These are phyloP conservation scores for Lampris incognitus DNA, from an alignment of 2,113 vertebrate species.

Conservation along the genomic window DNA sequence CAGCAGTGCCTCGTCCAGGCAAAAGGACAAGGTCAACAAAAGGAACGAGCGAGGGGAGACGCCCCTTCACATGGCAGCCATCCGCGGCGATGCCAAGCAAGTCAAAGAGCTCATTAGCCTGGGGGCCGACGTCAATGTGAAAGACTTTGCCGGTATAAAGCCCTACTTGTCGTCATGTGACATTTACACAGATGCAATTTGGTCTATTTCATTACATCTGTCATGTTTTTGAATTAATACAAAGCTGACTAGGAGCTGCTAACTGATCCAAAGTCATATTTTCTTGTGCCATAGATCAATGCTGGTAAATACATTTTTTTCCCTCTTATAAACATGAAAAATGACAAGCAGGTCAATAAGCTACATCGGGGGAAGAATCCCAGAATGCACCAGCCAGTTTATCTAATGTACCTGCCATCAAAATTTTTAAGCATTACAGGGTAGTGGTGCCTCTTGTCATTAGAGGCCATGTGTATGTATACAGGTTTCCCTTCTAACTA, in stretches of 20 bases:
- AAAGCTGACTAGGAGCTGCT: not conserved
- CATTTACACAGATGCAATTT: not conserved
- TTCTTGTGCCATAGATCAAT: not conserved
- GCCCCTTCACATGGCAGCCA: conserved; percentile 96
- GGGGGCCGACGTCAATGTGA: conserved; percentile 97
- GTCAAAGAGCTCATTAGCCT: conserved; percentile 97
- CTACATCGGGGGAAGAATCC: too few species aligned
- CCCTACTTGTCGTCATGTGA: not conserved
- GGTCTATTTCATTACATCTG: conserved; percentile 14
- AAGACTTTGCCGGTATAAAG: conserved; percentile 95
- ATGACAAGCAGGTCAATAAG: too few species aligned
- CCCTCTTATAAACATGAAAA: too few species aligned
- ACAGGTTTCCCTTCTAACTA: too few species aligned
- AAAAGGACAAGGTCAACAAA: conserved; percentile 99
- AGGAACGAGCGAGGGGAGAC: conserved; percentile 98
- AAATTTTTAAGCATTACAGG: too few species aligned
- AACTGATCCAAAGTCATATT: not conserved
- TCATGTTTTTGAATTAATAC: not conserved
- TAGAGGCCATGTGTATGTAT: too few species aligned
- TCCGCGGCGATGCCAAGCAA: conserved; percentile 95
- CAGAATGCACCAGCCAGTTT: too few species aligned
- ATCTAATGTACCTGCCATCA: too few species aligned
- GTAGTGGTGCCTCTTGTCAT: too few species aligned
- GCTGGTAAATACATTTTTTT: too few species aligned
- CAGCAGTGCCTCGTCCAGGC: conserved; percentile 90